These are phyloP conservation scores for Slavum lentiscoides DNA, from an alignment of 2,888 invertebrate species.

Conservation along the genomic window DNA sequence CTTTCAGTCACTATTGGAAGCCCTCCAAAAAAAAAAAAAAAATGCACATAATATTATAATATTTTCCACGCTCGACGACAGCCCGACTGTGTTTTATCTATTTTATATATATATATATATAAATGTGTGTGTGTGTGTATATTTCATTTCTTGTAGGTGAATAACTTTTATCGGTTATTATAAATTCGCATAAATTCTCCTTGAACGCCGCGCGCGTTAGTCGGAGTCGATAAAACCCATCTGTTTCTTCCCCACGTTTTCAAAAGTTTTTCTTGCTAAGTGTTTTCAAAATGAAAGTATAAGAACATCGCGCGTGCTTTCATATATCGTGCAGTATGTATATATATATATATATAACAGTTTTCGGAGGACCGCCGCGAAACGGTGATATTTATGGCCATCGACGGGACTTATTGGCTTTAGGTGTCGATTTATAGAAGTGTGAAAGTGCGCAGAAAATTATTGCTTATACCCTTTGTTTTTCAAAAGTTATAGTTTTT, in stretches of 20 bases:
- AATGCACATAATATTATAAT: conserved; percentile 51
- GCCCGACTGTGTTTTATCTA: conserved; percentile 18
- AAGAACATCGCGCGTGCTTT: background rate
- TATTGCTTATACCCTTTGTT: conserved; percentile 37
- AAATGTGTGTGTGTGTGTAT: conserved; percentile 9
- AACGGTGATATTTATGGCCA: conserved; percentile 47
- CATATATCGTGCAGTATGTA: conserved; percentile 1
- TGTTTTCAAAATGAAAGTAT: conserved; percentile 45
- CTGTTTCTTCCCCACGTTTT: conserved; percentile 41
- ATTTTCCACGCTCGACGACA: conserved; percentile 43
- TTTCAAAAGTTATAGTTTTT: conserved; percentile 38
- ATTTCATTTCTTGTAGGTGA: conserved; percentile 37
- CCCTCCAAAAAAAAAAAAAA: conserved; percentile 3
- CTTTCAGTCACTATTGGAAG: conserved; percentile 17
- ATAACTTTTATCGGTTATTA: conserved; percentile 43
- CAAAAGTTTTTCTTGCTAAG: conserved; percentile 41
- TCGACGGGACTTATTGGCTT: conserved; percentile 45
- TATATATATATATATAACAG: background rate
- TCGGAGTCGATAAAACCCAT: conserved; percentile 50
- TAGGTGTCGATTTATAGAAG: conserved; percentile 45
- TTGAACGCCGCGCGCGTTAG: background rate
- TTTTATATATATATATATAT: background rate
- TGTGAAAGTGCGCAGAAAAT: conserved; percentile 27
- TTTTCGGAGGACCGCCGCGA: conserved; percentile 30
- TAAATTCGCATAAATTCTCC: conserved; percentile 48